phyloP scores from a whole-genome alignment of 2,888 invertebrate species.

The Arge pagana region DNA sequence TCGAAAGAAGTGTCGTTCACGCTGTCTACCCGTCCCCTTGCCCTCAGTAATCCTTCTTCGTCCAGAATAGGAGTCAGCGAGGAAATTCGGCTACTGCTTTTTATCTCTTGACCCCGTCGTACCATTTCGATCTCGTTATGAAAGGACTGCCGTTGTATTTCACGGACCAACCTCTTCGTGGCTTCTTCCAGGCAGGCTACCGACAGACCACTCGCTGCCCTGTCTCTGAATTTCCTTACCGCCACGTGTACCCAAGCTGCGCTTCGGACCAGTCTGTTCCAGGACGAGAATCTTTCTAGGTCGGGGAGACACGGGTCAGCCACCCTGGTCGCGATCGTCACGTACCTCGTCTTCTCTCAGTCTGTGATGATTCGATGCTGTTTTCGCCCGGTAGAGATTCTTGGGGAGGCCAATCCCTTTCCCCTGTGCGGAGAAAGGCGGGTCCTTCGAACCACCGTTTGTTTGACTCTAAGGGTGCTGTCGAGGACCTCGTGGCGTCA shows the following conservation, averaged over 20 bases:
- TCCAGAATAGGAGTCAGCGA: conserved; percentile 14
- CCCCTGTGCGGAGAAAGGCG: conserved; percentile 7
- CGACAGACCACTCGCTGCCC: not conserved
- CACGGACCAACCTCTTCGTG: not conserved
- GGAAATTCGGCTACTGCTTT: not conserved
- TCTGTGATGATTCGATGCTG: not conserved
- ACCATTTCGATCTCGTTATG: not conserved
- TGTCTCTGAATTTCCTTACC: not conserved
- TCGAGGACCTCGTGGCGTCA: conserved; percentile 27
- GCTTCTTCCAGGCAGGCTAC: not conserved
- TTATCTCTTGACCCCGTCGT: not conserved
- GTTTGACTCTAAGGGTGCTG: no score
- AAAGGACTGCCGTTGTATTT: not conserved
- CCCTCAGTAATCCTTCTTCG: conserved; percentile 13
- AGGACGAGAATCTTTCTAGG: not conserved
- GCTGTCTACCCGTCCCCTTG: conserved; percentile 14
- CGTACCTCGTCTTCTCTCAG: not conserved
- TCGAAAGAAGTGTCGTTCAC: not conserved
- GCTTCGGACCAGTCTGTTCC: not conserved
- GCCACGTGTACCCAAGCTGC: not conserved
- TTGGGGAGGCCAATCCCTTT: not conserved
- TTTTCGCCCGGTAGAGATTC: not conserved
- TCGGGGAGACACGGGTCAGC: not conserved
- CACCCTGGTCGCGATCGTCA: no score
- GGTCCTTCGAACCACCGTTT: conserved; percentile 26